Percentiles rank a stretch among this genome's conserved stretches.
These are phyloP conservation scores for Bos taurus DNA, from an alignment of 2,113 vertebrate species.

Conservation along the genomic window DNA sequence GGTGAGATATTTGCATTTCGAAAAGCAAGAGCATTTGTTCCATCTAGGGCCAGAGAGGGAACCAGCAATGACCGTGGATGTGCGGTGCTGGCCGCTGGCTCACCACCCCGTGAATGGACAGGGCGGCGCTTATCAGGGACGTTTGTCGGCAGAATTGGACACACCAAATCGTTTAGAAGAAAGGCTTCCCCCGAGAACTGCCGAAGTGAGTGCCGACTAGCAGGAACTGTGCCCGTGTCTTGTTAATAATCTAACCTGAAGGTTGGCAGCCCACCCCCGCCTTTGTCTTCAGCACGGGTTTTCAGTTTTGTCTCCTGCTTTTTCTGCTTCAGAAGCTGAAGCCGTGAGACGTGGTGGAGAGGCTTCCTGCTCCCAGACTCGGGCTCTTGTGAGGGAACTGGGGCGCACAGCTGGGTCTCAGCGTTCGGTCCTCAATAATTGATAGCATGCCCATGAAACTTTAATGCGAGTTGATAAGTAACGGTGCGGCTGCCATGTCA, in stretches of 20 bases:
- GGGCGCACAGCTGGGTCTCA: slow-evolving; percentile 84
- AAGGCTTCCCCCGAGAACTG: fast-evolving
- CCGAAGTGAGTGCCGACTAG: fast-evolving
- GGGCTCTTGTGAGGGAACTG: slow-evolving; percentile 75
- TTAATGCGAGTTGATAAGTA: slow-evolving; percentile 84
- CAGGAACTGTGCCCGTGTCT: background rate
- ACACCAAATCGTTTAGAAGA: background rate
- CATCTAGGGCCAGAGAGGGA: fast-evolving
- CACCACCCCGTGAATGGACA: fast-evolving
- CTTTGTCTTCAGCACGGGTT: background rate
- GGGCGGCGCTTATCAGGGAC: fast-evolving
- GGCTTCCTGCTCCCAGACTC: slow-evolving; percentile 22
- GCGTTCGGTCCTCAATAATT: slow-evolving; percentile 87
- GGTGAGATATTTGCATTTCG: fast-evolving
- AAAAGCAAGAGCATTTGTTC: background rate
- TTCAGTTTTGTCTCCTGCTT: background rate
- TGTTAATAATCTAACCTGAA: background rate
- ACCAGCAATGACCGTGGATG: fast-evolving
- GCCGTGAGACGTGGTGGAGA: slow-evolving; percentile 30
- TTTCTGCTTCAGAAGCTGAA: slow-evolving; percentile 58
- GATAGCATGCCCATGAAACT: slow-evolving; percentile 84
- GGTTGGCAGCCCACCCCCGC: background rate
- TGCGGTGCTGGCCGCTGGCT: fast-evolving
- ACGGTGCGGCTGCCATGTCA: slow-evolving; percentile 82
- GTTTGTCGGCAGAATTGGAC: too few relatives aligned